phyloP scores from a whole-genome alignment of 2,888 invertebrate species.

The Euplagia quadripunctaria region DNA sequence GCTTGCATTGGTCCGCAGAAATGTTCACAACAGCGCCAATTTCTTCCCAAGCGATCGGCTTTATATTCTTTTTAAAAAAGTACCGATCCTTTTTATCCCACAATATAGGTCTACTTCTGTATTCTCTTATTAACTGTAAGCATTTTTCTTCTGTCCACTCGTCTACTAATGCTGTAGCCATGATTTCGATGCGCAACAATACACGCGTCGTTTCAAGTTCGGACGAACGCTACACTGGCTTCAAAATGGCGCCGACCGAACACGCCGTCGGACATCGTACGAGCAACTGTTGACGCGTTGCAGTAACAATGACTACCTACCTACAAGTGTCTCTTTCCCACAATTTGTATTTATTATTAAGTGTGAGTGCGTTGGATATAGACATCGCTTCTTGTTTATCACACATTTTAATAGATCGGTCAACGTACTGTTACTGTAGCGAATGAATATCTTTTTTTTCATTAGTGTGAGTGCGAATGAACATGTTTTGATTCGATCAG shows the following conservation, averaged over 20 bases:
- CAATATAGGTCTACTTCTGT: slow-evolving; percentile 53
- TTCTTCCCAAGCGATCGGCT: slow-evolving; percentile 57
- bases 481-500: slow-evolving; percentile 31
- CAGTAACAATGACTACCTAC: slow-evolving; percentile 41
- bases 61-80: slow-evolving; percentile 59
- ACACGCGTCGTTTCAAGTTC: slow-evolving; percentile 57
- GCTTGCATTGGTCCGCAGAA: slow-evolving; percentile 56
- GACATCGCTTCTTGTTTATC: slow-evolving; percentile 22
- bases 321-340: slow-evolving; percentile 38
- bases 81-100: slow-evolving; percentile 60
- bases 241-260: slow-evolving; percentile 58
- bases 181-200: slow-evolving; percentile 48
- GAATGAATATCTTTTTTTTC: slow-evolving; percentile 11
- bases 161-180: slow-evolving; percentile 47
- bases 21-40: slow-evolving; percentile 52
- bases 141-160: slow-evolving; percentile 63
- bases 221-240: slow-evolving; percentile 60
- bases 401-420: slow-evolving; percentile 31
- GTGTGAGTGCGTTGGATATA: slow-evolving; percentile 28
- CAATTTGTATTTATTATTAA: slow-evolving; percentile 14
- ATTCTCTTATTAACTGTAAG: slow-evolving; percentile 61
- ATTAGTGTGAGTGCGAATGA: slow-evolving; percentile 25
- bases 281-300: slow-evolving; percentile 36
- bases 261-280: slow-evolving; percentile 24
- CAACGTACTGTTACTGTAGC: slow-evolving; percentile 49